Conservation (phyloP, 2,888 invertebrate species). For the Meganola albula region DNA sequence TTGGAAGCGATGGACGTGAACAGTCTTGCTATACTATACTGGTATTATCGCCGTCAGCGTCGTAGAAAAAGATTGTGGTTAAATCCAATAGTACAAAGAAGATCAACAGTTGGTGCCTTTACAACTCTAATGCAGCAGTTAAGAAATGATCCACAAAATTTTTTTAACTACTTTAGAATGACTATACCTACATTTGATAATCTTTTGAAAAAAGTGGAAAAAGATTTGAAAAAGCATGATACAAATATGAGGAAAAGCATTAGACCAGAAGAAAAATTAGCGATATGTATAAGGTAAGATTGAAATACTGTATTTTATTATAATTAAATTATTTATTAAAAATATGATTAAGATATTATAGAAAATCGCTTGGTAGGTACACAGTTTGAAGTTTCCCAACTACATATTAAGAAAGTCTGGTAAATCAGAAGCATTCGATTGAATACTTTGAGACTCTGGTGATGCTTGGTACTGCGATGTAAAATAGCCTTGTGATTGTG, state of each 20-base stretch:
- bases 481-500: slow-evolving; percentile 23
- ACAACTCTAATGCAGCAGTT: slow-evolving; percentile 20
- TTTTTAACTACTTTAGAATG: slow-evolving; percentile 25
- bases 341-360: slow-evolving; percentile 19
- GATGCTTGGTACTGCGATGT: slow-evolving; percentile 22
- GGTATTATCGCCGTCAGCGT: slow-evolving; percentile 26
- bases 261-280: slow-evolving; percentile 25
- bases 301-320: slow-evolving; percentile 17
- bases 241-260: slow-evolving; percentile 27
- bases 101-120: slow-evolving; percentile 21
- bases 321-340: slow-evolving; percentile 20
- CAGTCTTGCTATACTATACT: slow-evolving; percentile 24
- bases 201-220: slow-evolving; percentile 18
- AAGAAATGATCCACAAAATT: slow-evolving; percentile 19
- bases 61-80: slow-evolving; percentile 25
- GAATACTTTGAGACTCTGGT: slow-evolving; percentile 20
- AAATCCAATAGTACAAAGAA: slow-evolving; percentile 24
- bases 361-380: slow-evolving; percentile 22
- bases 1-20: slow-evolving; percentile 23
- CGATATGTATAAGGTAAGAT: slow-evolving; percentile 25
- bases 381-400: slow-evolving; percentile 17
- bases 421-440: slow-evolving; percentile 24
- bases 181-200: slow-evolving; percentile 20
- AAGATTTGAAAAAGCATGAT: slow-evolving; percentile 23
- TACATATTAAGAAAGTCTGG: slow-evolving; percentile 25